These are phyloP conservation scores for Diacarnus erythraeanus DNA, from an alignment of 37 sponge, comb jelly and placozoan species.

Conservation along the genomic window DNA sequence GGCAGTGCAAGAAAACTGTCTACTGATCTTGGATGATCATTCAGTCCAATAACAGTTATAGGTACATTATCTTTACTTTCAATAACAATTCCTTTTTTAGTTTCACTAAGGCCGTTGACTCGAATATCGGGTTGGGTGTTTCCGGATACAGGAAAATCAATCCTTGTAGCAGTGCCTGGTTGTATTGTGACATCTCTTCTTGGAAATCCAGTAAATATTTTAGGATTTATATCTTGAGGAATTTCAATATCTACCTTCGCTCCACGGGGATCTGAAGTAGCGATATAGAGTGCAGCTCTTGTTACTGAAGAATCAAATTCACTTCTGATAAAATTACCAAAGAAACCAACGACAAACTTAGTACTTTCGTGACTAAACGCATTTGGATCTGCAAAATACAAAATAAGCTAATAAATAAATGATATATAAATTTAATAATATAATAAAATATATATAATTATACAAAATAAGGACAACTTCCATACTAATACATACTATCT, in stretches of 20 bases:
- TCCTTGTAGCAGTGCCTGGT: no score
- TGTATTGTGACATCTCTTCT: no score
- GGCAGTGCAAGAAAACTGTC: no score
- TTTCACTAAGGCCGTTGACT: not conserved
- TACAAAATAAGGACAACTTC: no score
- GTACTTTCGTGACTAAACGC: not conserved
- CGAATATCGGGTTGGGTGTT: not conserved
- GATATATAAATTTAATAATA: no score
- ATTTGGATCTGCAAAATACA: not conserved
- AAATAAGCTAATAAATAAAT: not conserved
- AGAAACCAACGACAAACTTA: not conserved
- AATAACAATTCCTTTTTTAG: not conserved
- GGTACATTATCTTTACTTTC: not conserved
- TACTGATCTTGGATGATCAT: not conserved
- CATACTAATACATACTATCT: no score
- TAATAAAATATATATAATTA: no score
- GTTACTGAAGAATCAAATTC: not conserved
- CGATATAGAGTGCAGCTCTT: not conserved
- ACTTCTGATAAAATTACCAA: not conserved
- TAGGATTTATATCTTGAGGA: no score
- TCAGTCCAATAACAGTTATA: not conserved
- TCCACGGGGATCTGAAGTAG: no score
- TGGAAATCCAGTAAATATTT: no score
- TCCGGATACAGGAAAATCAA: no score
- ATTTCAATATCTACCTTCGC: no score